Evolutionary conservation across 2,888 invertebrate genomes (phyloP).

Genomic region (Auanema freiburgensis): DNA sequence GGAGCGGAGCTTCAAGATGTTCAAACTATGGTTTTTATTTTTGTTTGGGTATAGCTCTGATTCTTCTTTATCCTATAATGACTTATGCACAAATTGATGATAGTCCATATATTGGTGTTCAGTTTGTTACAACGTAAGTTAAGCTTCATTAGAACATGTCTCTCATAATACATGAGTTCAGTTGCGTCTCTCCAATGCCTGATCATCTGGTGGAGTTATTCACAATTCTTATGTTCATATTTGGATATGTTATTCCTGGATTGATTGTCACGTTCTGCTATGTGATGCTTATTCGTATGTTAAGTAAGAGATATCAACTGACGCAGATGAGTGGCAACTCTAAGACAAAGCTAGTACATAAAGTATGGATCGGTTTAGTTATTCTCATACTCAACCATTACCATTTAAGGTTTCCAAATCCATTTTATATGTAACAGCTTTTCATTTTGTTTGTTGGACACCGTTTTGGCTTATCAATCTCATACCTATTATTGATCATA

Average conservation of each 20-base stretch:
- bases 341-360: conserved; percentile 32
- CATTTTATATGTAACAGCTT: conserved; percentile 30
- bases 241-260: conserved; percentile 24
- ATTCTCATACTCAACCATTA: neutral
- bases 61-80: conserved; percentile 14
- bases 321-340: conserved; percentile 19
- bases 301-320: conserved; percentile 23
- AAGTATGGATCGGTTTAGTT: conserved; percentile 16
- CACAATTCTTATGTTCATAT: conserved; percentile 23
- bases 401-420: conserved; percentile 29
- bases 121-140: neutral
- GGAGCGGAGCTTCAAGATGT: conserved; percentile 12
- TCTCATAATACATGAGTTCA: conserved; percentile 3
- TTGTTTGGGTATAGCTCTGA: conserved; percentile 6
- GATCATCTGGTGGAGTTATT: conserved; percentile 22
- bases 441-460: conserved; percentile 35
- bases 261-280: conserved; percentile 28
- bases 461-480: conserved; percentile 26
- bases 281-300: conserved; percentile 23
- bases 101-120: neutral
- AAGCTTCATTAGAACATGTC: neutral
- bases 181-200: conserved; percentile 28
- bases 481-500: conserved; percentile 19
- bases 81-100: conserved; percentile 11
- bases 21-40: conserved; percentile 11